Conservation (phyloP, 92 coral and sea anemone genomes). For the Epizoanthus illoricatus region DNA sequence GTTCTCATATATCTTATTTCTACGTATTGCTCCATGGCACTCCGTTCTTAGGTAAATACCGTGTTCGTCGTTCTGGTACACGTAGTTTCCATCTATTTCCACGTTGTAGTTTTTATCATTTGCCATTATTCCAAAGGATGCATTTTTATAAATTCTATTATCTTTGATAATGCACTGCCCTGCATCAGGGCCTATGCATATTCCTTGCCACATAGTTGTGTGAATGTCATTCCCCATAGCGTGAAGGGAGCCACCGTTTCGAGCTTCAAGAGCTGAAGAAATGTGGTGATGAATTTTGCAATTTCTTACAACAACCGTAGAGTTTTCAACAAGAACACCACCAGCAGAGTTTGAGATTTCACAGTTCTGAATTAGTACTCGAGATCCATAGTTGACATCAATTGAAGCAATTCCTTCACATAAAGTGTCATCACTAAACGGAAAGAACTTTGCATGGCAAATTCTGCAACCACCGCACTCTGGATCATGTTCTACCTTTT, state of each 20-base stretch:
- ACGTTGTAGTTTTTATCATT: neutral
- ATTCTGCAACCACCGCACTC: neutral
- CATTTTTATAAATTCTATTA: neutral
- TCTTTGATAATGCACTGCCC: neutral
- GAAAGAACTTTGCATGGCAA: neutral
- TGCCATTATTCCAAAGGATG: neutral
- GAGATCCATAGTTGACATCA: neutral
- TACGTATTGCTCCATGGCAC: neutral
- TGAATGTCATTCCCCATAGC: slow-evolving; percentile 3
- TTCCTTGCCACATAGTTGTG: neutral
- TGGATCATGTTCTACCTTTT: neutral
- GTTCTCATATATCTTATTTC: slow-evolving; percentile 16
- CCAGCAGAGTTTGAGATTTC: slow-evolving; percentile 13
- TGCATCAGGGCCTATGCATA: slow-evolving; percentile 2
- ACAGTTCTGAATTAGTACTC: neutral
- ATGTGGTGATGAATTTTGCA: too few species aligned
- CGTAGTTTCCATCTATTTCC: neutral
- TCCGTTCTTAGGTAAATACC: neutral
- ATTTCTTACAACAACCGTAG: too few species aligned
- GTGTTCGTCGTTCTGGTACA: slow-evolving; percentile 18
- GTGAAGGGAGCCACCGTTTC: neutral
- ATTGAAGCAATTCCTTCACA: neutral
- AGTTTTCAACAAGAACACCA: too few species aligned
- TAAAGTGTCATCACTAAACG: neutral
- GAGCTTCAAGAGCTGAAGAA: neutral